Evolutionary conservation across 2,113 vertebrate genomes (phyloP).

Genomic region (Elephas maximus): DNA sequence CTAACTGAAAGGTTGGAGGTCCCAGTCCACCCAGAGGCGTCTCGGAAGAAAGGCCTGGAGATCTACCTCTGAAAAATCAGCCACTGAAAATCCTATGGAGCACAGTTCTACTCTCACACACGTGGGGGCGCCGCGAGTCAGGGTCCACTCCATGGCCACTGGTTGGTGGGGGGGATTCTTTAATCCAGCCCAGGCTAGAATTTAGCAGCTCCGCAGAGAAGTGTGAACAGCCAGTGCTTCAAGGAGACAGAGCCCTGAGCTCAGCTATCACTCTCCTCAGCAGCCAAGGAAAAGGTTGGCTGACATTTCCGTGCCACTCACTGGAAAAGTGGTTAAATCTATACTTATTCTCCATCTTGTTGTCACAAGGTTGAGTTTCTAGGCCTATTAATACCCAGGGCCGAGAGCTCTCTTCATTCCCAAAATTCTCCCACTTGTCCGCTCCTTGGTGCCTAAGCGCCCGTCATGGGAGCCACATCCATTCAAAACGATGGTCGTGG

Average conservation of each 20-base stretch:
- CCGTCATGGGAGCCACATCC: background rate
- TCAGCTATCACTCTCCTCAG: background rate
- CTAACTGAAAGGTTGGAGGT: no score
- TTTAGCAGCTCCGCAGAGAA: background rate
- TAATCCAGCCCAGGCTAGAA: background rate
- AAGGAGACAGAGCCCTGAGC: no score
- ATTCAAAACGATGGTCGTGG: background rate
- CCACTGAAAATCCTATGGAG: no score
- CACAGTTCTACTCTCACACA: no score
- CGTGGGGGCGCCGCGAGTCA: no score
- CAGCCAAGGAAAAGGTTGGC: background rate
- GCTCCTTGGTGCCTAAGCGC: no score
- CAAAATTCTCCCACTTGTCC: background rate
- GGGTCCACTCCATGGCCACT: no score
- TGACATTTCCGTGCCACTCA: background rate
- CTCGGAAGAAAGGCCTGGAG: no score
- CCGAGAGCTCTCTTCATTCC: background rate
- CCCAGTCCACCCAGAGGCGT: no score
- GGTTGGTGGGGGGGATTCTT: background rate
- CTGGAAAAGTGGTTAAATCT: background rate
- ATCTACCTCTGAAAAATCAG: no score
- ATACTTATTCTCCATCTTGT: no score
- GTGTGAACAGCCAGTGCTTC: no score
- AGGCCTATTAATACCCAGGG: background rate
- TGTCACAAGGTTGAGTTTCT: background rate